Evolutionary conservation across 1,140 invertebrate genomes (phyloP).

Genomic region (Pseudomyrmex gracilis): DNA sequence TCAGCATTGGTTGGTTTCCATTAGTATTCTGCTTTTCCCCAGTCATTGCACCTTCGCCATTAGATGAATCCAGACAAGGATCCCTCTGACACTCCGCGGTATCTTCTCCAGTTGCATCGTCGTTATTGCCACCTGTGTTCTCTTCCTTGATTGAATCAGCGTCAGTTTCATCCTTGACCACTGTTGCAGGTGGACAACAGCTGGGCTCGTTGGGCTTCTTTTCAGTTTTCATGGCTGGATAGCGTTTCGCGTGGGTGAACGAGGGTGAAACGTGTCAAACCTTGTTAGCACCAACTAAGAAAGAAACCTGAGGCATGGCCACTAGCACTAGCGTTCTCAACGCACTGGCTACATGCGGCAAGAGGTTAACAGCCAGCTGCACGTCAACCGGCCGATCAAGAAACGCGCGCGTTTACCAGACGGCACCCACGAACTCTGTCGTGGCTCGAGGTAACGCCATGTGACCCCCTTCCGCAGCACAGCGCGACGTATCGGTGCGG

Average conservation of each 20-base stretch:
- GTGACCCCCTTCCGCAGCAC: conserved; percentile 1
- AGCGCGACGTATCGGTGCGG: background rate
- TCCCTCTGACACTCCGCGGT: conserved; percentile 79
- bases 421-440: conserved; percentile 9
- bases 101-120: conserved; percentile 80
- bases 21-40: conserved; percentile 77
- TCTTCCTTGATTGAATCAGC: conserved; percentile 82
- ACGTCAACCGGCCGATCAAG: conserved; percentile 44
- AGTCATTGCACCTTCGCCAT: conserved; percentile 75
- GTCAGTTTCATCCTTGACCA: conserved; percentile 82
- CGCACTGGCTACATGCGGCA: conserved; percentile 14
- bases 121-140: conserved; percentile 72
- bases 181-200: conserved; percentile 77
- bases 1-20: conserved; percentile 76
- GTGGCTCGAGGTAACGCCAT: conserved; percentile 51
- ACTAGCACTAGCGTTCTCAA: conserved; percentile 55
- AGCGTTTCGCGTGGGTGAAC: conserved; percentile 32
- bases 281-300: conserved; percentile 20
- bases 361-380: conserved; percentile 62
- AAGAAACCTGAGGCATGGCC: conserved; percentile 69
- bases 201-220: conserved; percentile 83
- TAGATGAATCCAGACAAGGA: conserved; percentile 73
- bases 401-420: conserved; percentile 30
- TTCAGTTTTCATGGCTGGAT: conserved; percentile 83
- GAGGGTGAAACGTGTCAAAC: conserved; percentile 69